phyloP scores from a whole-genome alignment of 2,888 invertebrate species.

The Arrhopalites spinosus region DNA sequence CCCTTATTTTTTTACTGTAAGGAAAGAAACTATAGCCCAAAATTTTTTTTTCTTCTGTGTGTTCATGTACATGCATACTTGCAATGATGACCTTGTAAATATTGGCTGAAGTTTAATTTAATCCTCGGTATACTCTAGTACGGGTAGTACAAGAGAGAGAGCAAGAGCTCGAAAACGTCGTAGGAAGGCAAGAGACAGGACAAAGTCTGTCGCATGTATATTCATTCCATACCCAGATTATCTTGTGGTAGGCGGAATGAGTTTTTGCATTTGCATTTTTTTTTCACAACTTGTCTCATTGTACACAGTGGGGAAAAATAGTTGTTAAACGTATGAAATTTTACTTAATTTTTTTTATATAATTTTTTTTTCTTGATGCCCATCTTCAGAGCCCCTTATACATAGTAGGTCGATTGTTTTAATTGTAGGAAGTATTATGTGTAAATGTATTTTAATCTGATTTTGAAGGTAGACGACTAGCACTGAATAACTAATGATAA shows the following conservation, averaged over 20 bases:
- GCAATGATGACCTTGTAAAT: slow-evolving; percentile 10
- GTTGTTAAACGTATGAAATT: slow-evolving; percentile 1
- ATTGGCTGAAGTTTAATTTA: slow-evolving; percentile 26
- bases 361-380: no score
- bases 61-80: neutral
- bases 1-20: no score
- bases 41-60: neutral
- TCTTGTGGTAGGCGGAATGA: slow-evolving; percentile 17
- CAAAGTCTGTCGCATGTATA: neutral
- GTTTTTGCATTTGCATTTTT: slow-evolving; percentile 15
- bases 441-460: slow-evolving; percentile 9
- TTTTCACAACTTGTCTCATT: neutral
- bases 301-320: neutral
- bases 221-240: neutral
- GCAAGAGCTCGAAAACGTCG: neutral
- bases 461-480: slow-evolving; percentile 1
- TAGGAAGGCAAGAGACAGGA: neutral
- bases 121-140: neutral
- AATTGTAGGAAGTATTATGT: neutral
- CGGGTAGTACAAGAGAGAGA: neutral
- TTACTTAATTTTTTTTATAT: neutral
- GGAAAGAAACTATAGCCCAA: no score
- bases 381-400: neutral
- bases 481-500: neutral
- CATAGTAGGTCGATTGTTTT: neutral